Conservation (phyloP, 2,113 vertebrate species). For the Dolichallabes microphthalmus region DNA sequence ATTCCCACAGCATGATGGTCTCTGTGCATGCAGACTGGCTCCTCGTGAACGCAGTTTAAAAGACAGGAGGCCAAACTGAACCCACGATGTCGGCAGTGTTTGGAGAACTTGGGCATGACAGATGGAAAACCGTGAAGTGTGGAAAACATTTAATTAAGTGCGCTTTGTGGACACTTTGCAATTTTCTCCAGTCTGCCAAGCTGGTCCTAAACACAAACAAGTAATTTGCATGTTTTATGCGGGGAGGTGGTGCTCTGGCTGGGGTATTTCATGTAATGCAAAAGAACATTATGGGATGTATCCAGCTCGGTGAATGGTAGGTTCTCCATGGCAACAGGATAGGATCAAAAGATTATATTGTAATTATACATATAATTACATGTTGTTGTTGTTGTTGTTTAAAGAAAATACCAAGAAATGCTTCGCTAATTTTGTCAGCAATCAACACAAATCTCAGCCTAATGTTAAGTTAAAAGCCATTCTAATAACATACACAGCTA, state of each 20-base stretch:
- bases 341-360: not conserved
- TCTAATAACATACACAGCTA: not conserved
- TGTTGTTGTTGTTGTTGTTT: not conserved
- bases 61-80: constrained; percentile 19
- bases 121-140: constrained; percentile 40
- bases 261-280: constrained; percentile 17
- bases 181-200: constrained; percentile 20
- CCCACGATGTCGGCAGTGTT: not conserved
- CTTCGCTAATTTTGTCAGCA: not conserved
- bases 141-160: constrained; percentile 48
- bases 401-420: constrained; percentile 5
- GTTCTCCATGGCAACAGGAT: constrained; percentile 33
- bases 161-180: constrained; percentile 37
- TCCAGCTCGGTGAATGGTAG: constrained; percentile 19
- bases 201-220: constrained; percentile 44
- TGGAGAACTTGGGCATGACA: constrained; percentile 38
- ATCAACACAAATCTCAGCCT: not conserved
- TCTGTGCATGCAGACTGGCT: not conserved
- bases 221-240: constrained; percentile 45
- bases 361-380: not conserved
- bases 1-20: not conserved
- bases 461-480: not conserved
- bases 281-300: constrained; percentile 38
- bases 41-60: not conserved
- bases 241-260: constrained; percentile 27